phyloP scores from a whole-genome alignment of 2,797 vertebrate genomes.

The Denticeps clupeoides region DNA sequence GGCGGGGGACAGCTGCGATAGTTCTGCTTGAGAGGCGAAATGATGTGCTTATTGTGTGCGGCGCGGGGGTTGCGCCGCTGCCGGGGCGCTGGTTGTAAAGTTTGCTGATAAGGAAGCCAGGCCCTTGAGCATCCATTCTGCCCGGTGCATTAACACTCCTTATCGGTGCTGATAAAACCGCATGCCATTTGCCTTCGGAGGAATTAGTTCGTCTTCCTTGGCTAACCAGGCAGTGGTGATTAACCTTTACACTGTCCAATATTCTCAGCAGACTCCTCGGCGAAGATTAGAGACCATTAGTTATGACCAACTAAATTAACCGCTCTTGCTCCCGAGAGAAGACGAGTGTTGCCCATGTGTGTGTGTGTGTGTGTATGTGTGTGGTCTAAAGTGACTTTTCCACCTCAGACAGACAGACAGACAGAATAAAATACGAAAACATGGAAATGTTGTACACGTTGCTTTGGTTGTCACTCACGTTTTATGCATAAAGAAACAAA shows the following conservation, averaged over 20 bases:
- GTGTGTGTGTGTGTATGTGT: neutral
- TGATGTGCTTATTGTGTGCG: slow-evolving; percentile 98
- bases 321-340: slow-evolving; percentile 63
- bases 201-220: slow-evolving; percentile 97
- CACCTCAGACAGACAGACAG: slow-evolving; percentile 15
- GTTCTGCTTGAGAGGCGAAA: slow-evolving; percentile 99
- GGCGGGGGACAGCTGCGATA: slow-evolving; percentile 76
- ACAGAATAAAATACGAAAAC: slow-evolving; percentile 40
- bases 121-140: slow-evolving; percentile 99
- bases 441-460: slow-evolving; percentile 25
- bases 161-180: slow-evolving; percentile 98
- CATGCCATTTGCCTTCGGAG: slow-evolving; percentile 91
- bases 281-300: slow-evolving; percentile 99
- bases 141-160: slow-evolving; percentile 99
- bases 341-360: slow-evolving; percentile 62
- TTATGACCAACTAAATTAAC: slow-evolving; percentile 99
- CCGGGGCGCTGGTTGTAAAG: slow-evolving; percentile 99
- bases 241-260: slow-evolving; percentile 99
- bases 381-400: slow-evolving; percentile 22
- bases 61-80: slow-evolving; percentile 87
- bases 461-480: no score
- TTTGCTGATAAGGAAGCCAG: slow-evolving; percentile 99
- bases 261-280: slow-evolving; percentile 97
- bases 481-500: no score
- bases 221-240: slow-evolving; percentile 99